A percentile compares a stretch with the other conserved stretches of the same genome.
These are phyloP conservation scores for Trigoniulus corallinus DNA, from an alignment of 1,140 invertebrate species.

Conservation along the genomic window DNA sequence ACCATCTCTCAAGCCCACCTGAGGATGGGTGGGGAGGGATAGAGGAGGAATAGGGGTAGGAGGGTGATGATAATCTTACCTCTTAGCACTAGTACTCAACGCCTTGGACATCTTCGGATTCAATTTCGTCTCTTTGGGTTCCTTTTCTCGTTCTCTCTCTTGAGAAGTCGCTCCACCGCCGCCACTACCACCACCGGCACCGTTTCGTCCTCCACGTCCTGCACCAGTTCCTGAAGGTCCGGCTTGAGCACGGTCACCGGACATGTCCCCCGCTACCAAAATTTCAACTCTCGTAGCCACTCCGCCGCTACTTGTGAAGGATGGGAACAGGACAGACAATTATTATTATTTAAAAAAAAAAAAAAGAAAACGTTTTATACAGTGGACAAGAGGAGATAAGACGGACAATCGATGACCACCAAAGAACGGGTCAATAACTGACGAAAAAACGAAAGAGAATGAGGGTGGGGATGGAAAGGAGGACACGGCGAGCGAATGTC, in stretches of 20 bases:
- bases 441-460: too few species aligned
- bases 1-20: constrained; percentile 4
- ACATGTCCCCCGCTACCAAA: constrained; percentile 3
- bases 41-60: background rate
- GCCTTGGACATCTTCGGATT: constrained; percentile 91
- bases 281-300: too few species aligned
- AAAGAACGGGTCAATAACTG: too few species aligned
- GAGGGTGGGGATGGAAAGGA: too few species aligned
- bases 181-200: background rate
- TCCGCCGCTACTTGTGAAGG: too few species aligned
- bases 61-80: constrained; percentile 27
- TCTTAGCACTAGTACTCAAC: constrained; percentile 76
- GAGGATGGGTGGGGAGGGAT: background rate
- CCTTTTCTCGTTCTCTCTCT: constrained; percentile 10
- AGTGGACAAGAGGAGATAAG: too few species aligned
- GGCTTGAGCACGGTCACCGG: constrained; percentile 7
- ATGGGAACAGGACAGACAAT: too few species aligned
- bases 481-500: too few species aligned
- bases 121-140: constrained; percentile 56
- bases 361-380: too few species aligned
- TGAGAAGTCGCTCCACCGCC: background rate
- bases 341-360: too few species aligned
- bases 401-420: too few species aligned
- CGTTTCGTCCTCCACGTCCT: background rate
- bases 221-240: constrained; percentile 7